These are phyloP conservation scores for Sarotherodon lohbergeri DNA, from an alignment of 2,113 vertebrate species.

Conservation along the genomic window DNA sequence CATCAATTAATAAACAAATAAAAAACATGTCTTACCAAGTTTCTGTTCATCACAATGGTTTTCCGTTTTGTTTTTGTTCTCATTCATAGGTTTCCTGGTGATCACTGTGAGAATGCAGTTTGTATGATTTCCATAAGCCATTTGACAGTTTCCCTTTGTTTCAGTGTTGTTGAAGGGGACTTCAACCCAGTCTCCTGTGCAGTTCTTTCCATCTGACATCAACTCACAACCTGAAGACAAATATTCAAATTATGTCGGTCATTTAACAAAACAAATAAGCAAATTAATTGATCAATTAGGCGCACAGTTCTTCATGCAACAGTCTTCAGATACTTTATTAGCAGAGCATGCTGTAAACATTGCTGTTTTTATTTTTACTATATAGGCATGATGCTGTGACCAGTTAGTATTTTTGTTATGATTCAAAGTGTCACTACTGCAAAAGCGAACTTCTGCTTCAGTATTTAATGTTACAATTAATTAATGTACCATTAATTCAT, in stretches of 20 bases:
- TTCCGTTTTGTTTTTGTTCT: background rate
- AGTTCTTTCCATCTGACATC: background rate
- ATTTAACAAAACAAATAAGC: background rate
- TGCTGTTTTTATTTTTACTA: background rate
- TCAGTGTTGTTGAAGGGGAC: background rate
- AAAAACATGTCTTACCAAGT: background rate
- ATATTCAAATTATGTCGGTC: background rate
- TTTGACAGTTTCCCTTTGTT: background rate
- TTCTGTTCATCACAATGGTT: background rate
- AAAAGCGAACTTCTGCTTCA: background rate
- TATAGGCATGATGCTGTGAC: background rate
- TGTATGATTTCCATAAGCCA: background rate
- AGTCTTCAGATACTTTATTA: background rate
- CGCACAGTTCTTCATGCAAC: background rate
- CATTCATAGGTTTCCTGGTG: background rate
- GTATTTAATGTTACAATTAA: background rate
- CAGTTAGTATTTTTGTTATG: background rate
- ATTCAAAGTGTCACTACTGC: background rate
- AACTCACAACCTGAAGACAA: background rate
- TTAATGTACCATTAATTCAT: background rate
- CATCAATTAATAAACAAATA: background rate
- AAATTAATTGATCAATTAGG: background rate
- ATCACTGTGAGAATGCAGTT: background rate
- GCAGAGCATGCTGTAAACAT: background rate
- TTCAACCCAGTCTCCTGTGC: background rate